phyloP scores from a whole-genome alignment of 2,888 invertebrate species.

The Oscheius sp. region DNA sequence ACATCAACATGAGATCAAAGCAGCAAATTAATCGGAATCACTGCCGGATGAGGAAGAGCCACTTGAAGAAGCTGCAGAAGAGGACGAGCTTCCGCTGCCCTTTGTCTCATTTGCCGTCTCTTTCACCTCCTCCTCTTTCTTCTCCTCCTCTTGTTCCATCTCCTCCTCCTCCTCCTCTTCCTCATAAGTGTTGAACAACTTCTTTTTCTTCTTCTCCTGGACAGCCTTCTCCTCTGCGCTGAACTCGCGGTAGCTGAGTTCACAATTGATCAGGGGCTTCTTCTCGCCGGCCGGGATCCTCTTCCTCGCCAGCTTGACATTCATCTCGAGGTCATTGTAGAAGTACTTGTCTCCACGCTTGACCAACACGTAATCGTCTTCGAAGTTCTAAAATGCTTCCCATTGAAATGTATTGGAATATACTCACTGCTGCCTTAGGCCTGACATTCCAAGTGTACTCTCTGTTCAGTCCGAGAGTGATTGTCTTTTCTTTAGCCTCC shows the following conservation, averaged over 20 bases:
- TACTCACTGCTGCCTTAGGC: conserved; percentile 76
- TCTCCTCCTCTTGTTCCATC: conserved; percentile 12
- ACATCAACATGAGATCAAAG: not conserved
- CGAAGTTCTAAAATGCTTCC: not conserved
- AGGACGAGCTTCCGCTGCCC: not conserved
- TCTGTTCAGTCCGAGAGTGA: conserved; percentile 81
- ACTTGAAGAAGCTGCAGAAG: not conserved
- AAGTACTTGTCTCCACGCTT: conserved; percentile 64
- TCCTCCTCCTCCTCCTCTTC: conserved; percentile 23
- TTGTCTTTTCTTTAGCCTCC: not conserved
- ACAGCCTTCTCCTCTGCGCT: conserved; percentile 6
- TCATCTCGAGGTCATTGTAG: conserved; percentile 77
- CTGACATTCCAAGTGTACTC: conserved; percentile 99
- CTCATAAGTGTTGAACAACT: conserved; percentile 19
- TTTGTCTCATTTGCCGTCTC: not conserved
- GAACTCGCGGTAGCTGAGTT: not conserved
- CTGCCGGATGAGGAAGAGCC: not conserved
- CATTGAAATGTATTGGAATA: not conserved
- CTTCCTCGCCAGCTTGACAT: conserved; percentile 73
- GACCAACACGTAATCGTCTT: conserved; percentile 27
- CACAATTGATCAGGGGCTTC: conserved; percentile 20
- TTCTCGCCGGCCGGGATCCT: conserved; percentile 39
- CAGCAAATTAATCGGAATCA: not conserved
- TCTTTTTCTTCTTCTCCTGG: conserved; percentile 5
- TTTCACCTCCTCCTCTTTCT: not conserved